phyloP scores from a whole-genome alignment of 1,140 invertebrate species.

The Lasioglossum albipes region DNA sequence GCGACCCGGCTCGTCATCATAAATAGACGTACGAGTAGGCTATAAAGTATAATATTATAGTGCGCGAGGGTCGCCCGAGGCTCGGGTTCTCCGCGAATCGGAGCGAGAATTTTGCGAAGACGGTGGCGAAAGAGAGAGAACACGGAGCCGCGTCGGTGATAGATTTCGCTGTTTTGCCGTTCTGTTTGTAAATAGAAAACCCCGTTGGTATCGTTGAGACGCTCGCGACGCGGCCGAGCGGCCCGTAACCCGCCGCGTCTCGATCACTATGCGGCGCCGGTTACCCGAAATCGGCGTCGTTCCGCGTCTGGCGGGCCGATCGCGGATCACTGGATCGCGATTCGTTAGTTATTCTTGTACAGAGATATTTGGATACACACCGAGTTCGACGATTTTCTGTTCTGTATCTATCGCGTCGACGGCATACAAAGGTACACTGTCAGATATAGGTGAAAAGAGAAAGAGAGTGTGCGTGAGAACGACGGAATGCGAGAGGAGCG shows the following conservation, averaged over 20 bases:
- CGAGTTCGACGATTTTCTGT: conserved; percentile 71
- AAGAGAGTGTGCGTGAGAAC: no score
- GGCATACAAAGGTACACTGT: conserved; percentile 37
- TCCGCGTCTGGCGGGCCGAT: no score
- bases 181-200: conserved; percentile 68
- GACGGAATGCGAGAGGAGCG: no score
- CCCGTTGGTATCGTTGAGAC: conserved; percentile 46
- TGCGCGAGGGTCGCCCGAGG: conserved; percentile 35
- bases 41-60: conserved; percentile 33
- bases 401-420: conserved; percentile 71
- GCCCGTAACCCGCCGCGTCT: not conserved
- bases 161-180: conserved; percentile 58
- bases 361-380: conserved; percentile 50
- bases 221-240: conserved; percentile 6
- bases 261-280: not conserved
- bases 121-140: not conserved
- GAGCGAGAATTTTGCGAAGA: not conserved
- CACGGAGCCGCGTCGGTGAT: conserved; percentile 45
- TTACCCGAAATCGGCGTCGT: no score
- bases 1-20: conserved; percentile 48
- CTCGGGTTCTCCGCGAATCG: not conserved
- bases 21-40: conserved; percentile 46
- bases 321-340: conserved; percentile 9
- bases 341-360: conserved; percentile 61
- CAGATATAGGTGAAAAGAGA: conserved; percentile 9